Evolutionary conservation across 2,113 vertebrate species (phyloP).

Genomic region (Phainopepla nitens): DNA sequence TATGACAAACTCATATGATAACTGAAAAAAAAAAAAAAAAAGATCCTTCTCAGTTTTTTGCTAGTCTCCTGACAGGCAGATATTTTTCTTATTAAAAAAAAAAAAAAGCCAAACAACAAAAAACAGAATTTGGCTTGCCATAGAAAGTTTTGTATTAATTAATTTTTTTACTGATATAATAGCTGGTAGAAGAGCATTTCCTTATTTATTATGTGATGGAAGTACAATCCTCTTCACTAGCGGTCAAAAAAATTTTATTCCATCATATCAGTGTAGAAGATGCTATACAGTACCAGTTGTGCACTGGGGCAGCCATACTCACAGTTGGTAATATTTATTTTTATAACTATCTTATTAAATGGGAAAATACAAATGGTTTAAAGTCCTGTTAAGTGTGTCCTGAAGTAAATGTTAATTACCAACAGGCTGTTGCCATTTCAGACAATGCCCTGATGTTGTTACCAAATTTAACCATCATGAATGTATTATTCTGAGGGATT

Average conservation of each 20-base stretch:
- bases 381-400: not conserved
- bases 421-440: conserved; percentile 5
- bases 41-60: not conserved
- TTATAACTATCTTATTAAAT: not conserved
- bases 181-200: not conserved
- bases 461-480: conserved; percentile 5
- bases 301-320: not conserved
- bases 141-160: not conserved
- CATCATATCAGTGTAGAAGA: not conserved
- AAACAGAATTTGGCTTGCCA: not conserved
- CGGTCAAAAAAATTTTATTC: not conserved
- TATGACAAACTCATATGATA: not conserved
- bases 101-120: too few relatives aligned
- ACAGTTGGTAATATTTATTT: not conserved
- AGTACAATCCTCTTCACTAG: conserved; percentile 33
- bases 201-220: not conserved
- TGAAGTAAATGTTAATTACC: conserved; percentile 18
- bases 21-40: not conserved
- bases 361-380: not conserved
- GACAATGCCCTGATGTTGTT: not conserved
- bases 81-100: not conserved
- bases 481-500: not conserved
- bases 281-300: not conserved
- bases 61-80: not conserved
- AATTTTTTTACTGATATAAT: not conserved